Evolutionary conservation across 2,113 vertebrate genomes (phyloP).

Genomic region (Saccopteryx bilineata): DNA sequence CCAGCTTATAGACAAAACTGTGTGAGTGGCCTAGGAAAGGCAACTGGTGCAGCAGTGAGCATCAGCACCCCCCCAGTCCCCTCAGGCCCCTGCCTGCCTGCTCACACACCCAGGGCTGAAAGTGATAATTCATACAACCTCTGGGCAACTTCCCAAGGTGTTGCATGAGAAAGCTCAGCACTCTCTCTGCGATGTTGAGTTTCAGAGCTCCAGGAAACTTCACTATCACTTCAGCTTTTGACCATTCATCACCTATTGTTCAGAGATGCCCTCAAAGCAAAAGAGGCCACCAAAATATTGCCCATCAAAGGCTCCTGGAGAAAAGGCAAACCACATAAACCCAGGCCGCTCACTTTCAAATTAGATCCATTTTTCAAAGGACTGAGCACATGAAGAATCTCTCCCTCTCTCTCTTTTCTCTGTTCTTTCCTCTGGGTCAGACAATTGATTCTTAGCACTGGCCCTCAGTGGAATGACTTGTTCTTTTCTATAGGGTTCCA

Average conservation of each 20-base stretch:
- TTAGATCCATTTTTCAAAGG: neutral
- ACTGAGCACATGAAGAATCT: neutral
- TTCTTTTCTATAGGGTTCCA: slow-evolving; percentile 73
- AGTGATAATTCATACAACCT: neutral
- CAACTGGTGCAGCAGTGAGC: neutral
- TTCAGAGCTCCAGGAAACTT: slow-evolving; percentile 5
- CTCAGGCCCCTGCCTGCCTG: slow-evolving; percentile 1
- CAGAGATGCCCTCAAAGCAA: neutral
- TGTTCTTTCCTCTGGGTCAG: slow-evolving; percentile 2
- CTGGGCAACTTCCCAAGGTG: slow-evolving; percentile 24
- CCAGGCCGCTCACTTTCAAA: neutral
- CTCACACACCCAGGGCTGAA: neutral
- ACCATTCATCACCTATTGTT: neutral
- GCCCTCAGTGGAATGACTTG: slow-evolving; percentile 67
- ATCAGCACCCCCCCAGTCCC: neutral
- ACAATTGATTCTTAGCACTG: slow-evolving; percentile 51
- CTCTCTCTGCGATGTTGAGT: neutral
- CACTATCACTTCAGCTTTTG: neutral
- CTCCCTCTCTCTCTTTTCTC: neutral
- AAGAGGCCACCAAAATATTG: neutral
- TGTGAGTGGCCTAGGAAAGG: slow-evolving; percentile 36
- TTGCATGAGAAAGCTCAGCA: neutral
- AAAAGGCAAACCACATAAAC: neutral
- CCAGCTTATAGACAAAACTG: neutral
- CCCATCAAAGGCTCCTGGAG: neutral